A percentile compares a stretch with the other conserved stretches of the same genome.
These are phyloP conservation scores for Leucophenga montana DNA, from an alignment of 2,888 invertebrate species.

Conservation along the genomic window DNA sequence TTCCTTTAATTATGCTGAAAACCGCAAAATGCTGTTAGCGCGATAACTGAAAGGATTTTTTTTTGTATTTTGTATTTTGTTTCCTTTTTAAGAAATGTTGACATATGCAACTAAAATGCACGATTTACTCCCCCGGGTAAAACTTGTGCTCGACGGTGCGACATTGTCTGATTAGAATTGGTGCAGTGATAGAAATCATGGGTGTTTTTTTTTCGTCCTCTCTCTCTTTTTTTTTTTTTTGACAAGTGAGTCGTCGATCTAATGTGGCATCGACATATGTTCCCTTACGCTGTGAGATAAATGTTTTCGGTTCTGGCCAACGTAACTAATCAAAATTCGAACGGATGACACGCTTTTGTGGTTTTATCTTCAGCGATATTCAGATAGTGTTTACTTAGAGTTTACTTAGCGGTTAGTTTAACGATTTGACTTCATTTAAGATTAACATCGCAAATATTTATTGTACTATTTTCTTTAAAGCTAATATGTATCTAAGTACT, in stretches of 20 bases:
- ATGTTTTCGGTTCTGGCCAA: conserved; percentile 24
- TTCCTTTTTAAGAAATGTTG: conserved; percentile 68
- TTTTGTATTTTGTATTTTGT: conserved; percentile 36
- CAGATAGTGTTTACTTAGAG: too few species aligned
- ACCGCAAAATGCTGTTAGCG: conserved; percentile 69
- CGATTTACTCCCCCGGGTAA: conserved; percentile 39
- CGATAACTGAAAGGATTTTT: conserved; percentile 50
- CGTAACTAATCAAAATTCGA: conserved; percentile 35
- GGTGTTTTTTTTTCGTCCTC: too few species aligned
- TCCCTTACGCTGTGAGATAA: conserved; percentile 44
- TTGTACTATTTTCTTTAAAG: not conserved
- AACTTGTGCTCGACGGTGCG: conserved; percentile 41
- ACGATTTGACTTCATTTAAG: conserved; percentile 57
- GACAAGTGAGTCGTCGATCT: conserved; percentile 72
- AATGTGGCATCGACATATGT: conserved; percentile 74
- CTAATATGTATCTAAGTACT: not conserved
- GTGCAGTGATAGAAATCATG: conserved; percentile 50
- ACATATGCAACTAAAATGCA: conserved; percentile 69
- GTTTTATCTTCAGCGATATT: conserved; percentile 5
- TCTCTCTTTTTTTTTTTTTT: conserved; percentile 44
- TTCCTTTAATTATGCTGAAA: conserved; percentile 68
- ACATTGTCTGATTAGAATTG: conserved; percentile 69
- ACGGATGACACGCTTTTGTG: conserved; percentile 30
- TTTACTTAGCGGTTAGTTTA: conserved; percentile 37
- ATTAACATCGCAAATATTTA: conserved; percentile 48